Evolutionary conservation across 2,797 vertebrate genomes (phyloP), one percentile per base, ranked within the genome.

Genomic region (Emys orbicularis): DNA sequence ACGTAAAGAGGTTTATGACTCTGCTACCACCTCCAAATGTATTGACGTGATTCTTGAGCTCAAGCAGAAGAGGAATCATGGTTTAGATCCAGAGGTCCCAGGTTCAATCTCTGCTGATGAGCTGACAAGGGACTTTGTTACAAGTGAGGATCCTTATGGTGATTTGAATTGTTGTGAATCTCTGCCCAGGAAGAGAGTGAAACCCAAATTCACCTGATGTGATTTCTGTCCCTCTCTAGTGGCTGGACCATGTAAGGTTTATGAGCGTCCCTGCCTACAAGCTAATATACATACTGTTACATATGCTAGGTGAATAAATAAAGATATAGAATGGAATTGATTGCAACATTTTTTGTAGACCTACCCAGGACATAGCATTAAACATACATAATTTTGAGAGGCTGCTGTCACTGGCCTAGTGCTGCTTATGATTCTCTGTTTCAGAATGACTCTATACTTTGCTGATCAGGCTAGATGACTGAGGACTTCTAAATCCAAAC

Each of bases 81-180:
- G n/a, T 21, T 85, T 3, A 0, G 0, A 82, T 13, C 1, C 25
- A 86, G 9, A 0, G 1, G 0, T 86, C 52, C 57, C 23, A 19
- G 18, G 1, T 18, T 61, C 61, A 31, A 52, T n/a, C 6, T 81
- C 12, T 53, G 81, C 19, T 31, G 12, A 50, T 76, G 76, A 79
- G 15, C 19, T 18, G 9, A 37, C 15, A 65, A 65, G 7, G 34
- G 8, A 34, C 34, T n/a, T 65, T 65, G 16, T 37, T 68, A 3
- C 34, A 68, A 21, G 34, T 68, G 61, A 68, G 34, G 34, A 68
- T n/a, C 61, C 34, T n/a, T n/a, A 18, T 21, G 18, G 16, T 68
- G 34, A 68, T 37, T 68, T 68, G 34, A 68, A 37, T n/a, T 68
- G 34, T 19, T 37, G 18, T 37, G 34, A 16, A n/a, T 68, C 61